Percentiles rank a stretch among this genome's conserved stretches.
phyloP scores from a whole-genome alignment of 2,113 vertebrate species.

The Machaerirhynchus nigripectus region DNA sequence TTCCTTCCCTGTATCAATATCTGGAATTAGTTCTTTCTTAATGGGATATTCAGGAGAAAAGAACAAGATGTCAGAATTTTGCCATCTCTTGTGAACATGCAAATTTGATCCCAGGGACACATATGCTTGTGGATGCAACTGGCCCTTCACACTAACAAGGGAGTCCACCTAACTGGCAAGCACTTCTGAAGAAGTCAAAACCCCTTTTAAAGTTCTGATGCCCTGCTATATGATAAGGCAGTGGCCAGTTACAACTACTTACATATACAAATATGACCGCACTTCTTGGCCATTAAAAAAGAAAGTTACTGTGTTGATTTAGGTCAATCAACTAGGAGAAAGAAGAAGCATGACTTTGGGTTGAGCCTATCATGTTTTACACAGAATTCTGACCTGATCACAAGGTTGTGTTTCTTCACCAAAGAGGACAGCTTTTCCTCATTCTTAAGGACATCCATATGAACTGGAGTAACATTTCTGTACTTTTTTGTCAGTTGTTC shows the following conservation, averaged over 20 bases:
- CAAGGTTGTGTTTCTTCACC: slow-evolving; percentile 87
- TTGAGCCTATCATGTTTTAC: neutral
- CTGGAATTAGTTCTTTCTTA: neutral
- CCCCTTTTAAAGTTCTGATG: neutral
- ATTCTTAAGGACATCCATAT: slow-evolving; percentile 79
- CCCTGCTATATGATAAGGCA: rapidly evolving
- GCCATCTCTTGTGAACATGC: neutral
- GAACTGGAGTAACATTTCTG: slow-evolving; percentile 79
- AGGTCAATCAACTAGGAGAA: neutral
- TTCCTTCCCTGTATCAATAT: neutral
- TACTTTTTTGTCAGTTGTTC: slow-evolving; percentile 83
- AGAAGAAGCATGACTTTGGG: neutral
- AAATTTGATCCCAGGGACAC: neutral
- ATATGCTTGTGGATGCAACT: neutral
- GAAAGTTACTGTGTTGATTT: neutral
- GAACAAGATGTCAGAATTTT: neutral
- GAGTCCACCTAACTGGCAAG: neutral
- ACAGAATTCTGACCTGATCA: slow-evolving; percentile 84
- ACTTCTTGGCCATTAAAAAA: neutral
- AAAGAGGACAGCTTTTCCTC: slow-evolving; percentile 81
- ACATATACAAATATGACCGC: neutral
- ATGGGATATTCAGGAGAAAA: neutral
- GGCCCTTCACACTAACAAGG: neutral
- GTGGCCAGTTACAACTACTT: neutral
- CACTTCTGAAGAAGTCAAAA: neutral